These are phyloP conservation scores for sheep (Ovis aries) DNA, from an alignment of 2,113 vertebrate species.

Conservation along the genomic window DNA sequence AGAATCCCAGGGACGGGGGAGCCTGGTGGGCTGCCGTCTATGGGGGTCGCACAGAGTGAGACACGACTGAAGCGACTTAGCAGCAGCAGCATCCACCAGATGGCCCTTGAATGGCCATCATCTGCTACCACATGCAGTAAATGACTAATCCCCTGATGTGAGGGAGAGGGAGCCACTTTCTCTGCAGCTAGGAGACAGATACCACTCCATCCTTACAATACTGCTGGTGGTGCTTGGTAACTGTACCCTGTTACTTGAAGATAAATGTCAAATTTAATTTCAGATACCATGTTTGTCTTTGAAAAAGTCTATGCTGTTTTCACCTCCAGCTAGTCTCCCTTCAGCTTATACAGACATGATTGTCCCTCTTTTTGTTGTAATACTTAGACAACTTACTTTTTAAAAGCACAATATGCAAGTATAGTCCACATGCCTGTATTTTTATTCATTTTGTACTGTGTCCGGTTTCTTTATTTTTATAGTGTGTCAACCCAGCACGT, in stretches of 20 bases:
- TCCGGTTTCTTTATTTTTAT: background rate
- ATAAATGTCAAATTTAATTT: background rate
- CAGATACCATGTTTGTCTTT: background rate
- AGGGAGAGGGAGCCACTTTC: background rate
- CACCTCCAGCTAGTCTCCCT: background rate
- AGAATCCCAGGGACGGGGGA: no score
- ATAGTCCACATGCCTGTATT: background rate
- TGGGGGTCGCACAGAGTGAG: no score
- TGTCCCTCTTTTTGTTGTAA: background rate
- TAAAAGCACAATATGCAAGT: background rate
- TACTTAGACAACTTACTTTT: background rate
- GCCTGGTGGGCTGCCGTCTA: no score
- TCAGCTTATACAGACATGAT: background rate
- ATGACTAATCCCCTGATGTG: background rate
- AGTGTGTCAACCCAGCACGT: background rate
- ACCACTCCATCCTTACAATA: background rate
- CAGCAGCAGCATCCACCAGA: background rate
- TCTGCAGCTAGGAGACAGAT: background rate
- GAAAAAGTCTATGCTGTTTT: background rate
- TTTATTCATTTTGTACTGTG: background rate
- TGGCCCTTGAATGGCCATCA: background rate
- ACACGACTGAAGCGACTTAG: no score
- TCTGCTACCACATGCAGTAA: background rate
- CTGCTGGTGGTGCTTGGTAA: background rate
- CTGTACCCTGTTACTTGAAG: background rate